phyloP scores from a whole-genome alignment of 1,140 invertebrate species.

The Drosophila bocqueti region DNA sequence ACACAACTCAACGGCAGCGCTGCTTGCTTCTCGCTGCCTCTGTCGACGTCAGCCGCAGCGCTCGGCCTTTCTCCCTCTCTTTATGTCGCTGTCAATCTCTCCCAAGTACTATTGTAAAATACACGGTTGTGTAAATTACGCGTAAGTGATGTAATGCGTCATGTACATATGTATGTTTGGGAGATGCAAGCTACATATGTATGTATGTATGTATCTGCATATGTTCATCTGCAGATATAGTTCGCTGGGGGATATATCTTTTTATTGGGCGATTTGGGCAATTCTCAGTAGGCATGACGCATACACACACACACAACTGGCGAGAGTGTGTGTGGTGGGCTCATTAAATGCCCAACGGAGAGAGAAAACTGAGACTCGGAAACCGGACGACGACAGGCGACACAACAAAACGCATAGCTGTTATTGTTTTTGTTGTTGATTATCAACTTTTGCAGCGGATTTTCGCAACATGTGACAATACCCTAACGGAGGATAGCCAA shows the following conservation, averaged over 20 bases:
- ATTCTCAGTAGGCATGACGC: slow-evolving; percentile 41
- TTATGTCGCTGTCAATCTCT: slow-evolving; percentile 6
- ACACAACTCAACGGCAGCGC: background rate
- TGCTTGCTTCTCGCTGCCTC: background rate
- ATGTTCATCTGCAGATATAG: slow-evolving; percentile 6
- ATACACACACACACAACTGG: slow-evolving; percentile 11
- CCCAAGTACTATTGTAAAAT: slow-evolving; percentile 26
- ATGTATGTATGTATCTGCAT: background rate
- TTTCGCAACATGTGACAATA: slow-evolving; percentile 7
- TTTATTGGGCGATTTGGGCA: slow-evolving; percentile 20
- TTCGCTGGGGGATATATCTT: slow-evolving; percentile 3
- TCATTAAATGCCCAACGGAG: slow-evolving; percentile 18
- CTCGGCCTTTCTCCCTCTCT: slow-evolving; percentile 19
- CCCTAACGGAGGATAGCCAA: slow-evolving; percentile 20
- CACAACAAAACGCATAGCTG: slow-evolving; percentile 34
- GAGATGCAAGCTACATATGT: slow-evolving; percentile 1
- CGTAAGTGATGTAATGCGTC: slow-evolving; percentile 19
- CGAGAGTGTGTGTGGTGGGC: slow-evolving; percentile 2
- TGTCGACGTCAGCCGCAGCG: slow-evolving; percentile 1
- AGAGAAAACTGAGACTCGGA: slow-evolving; percentile 32
- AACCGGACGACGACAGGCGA: slow-evolving; percentile 67
- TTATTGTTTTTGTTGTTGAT: slow-evolving; percentile 36
- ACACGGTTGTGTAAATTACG: slow-evolving; percentile 14
- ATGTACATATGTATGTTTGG: slow-evolving; percentile 4
- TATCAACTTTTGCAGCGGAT: slow-evolving; percentile 29